Percentiles rank a stretch among this genome's conserved stretches.
Evolutionary conservation across 2,113 vertebrate genomes (phyloP).

Genomic region (Prunella himalayana): DNA sequence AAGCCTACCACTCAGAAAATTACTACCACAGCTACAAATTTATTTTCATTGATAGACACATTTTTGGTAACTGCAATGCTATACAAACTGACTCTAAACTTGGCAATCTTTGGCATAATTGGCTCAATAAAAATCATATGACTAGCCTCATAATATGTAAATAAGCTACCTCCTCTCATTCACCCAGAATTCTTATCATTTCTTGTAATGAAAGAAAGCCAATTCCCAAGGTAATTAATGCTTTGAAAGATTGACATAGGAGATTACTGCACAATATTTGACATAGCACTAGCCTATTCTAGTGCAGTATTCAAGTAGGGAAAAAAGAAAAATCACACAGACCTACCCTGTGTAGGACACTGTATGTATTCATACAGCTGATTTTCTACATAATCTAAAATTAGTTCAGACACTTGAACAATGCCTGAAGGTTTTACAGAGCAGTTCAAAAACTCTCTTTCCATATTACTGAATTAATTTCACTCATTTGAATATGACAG

Average conservation of each 20-base stretch:
- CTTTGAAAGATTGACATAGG: not conserved
- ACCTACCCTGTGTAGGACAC: not conserved
- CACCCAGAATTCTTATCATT: not conserved
- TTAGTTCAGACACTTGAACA: not conserved
- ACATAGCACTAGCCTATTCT: not conserved
- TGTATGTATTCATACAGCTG: not conserved
- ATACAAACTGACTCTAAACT: not conserved
- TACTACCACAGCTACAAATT: not conserved
- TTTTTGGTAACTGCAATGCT: not conserved
- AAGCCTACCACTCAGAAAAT: not conserved
- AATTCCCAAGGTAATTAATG: not conserved
- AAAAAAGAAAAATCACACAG: not conserved
- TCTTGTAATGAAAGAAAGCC: not conserved
- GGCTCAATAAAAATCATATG: not conserved
- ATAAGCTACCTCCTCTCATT: not conserved
- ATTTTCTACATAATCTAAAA: not conserved
- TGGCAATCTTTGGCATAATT: not conserved
- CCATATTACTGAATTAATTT: not conserved
- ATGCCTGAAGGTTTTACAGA: not conserved
- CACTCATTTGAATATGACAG: not conserved
- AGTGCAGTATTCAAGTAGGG: not conserved
- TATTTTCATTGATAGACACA: not conserved
- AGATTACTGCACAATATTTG: not conserved
- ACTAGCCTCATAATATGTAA: not conserved
- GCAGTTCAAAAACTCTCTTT: not conserved